Percentiles rank a stretch among this genome's conserved stretches.
Conservation (phyloP, 2,888 invertebrate genomes). For the Leucoma salicis region DNA sequence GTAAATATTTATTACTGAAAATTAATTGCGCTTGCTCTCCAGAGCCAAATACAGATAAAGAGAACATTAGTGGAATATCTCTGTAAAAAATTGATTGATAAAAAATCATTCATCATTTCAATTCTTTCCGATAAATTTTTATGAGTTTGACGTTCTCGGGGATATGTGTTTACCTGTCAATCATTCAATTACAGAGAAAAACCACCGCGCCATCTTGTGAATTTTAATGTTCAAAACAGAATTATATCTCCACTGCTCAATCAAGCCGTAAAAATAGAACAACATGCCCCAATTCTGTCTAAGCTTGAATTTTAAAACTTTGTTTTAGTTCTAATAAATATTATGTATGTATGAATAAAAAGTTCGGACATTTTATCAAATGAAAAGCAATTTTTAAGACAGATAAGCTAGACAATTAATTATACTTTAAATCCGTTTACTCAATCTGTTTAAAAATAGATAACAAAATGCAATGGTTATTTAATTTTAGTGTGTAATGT, state of each 20-base stretch:
- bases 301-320: conserved; percentile 11
- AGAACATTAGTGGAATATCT: conserved; percentile 21
- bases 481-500: too few relatives aligned
- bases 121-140: conserved; percentile 21
- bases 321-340: background rate
- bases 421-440: too few relatives aligned
- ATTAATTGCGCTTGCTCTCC: conserved; percentile 29
- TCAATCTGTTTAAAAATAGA: too few relatives aligned
- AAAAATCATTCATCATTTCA: too few relatives aligned
- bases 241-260: conserved; percentile 13
- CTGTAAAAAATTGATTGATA: conserved; percentile 21
- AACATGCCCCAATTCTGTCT: conserved; percentile 18
- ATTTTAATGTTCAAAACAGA: conserved; percentile 38
- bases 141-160: conserved; percentile 14
- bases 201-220: conserved; percentile 31
- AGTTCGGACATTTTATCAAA: too few relatives aligned
- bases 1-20: conserved; percentile 19
- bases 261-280: conserved; percentile 23
- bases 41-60: conserved; percentile 6
- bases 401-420: too few relatives aligned
- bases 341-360: too few relatives aligned
- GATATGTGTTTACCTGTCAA: conserved; percentile 32
- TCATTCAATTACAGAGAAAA: conserved; percentile 28
- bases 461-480: too few relatives aligned
- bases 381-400: too few relatives aligned